A percentile compares a stretch with the other conserved stretches of the same genome.
These are phyloP conservation scores for Campoletis sonorensis DNA, from an alignment of 1,140 invertebrate genomes.

Conservation along the genomic window DNA sequence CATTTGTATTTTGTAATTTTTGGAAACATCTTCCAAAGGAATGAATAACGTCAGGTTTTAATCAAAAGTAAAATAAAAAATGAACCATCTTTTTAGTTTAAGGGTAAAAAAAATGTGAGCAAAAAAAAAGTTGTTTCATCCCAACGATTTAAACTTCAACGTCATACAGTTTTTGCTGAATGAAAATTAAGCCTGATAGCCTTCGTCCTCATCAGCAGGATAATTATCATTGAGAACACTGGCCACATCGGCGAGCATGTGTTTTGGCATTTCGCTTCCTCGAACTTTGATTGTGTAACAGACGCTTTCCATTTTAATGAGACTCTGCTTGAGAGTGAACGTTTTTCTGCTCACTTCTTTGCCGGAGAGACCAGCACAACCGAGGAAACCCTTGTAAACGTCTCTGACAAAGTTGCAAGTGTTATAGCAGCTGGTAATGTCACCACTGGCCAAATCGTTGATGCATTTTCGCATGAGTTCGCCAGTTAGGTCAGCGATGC, in stretches of 20 bases:
- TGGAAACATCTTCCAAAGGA: too few species aligned
- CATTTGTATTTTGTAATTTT: too few species aligned
- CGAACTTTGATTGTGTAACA: slow-evolving; percentile 90
- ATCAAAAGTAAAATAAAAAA: too few species aligned
- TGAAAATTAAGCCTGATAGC: slow-evolving; percentile 66
- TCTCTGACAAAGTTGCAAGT: slow-evolving; percentile 84
- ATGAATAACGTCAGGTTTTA: too few species aligned
- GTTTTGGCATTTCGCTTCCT: slow-evolving; percentile 86
- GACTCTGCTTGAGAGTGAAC: slow-evolving; percentile 82
- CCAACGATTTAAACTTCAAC: not conserved
- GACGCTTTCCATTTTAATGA: slow-evolving; percentile 89
- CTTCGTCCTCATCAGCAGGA: slow-evolving; percentile 75
- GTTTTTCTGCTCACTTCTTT: slow-evolving; percentile 86
- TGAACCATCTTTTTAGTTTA: too few species aligned
- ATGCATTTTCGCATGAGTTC: slow-evolving; percentile 94
- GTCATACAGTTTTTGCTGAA: not conserved
- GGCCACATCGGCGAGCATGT: slow-evolving; percentile 81
- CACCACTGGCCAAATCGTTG: slow-evolving; percentile 86
- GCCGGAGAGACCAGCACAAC: slow-evolving; percentile 76
- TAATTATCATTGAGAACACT: slow-evolving; percentile 68
- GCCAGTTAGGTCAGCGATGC: slow-evolving; percentile 91
- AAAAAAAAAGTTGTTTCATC: too few species aligned
- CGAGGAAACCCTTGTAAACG: slow-evolving; percentile 85
- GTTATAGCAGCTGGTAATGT: slow-evolving; percentile 85
- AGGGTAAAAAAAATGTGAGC: too few species aligned